Evolutionary conservation across 2,797 vertebrate species (phyloP).

Genomic region (Macropus fuliginosus): DNA sequence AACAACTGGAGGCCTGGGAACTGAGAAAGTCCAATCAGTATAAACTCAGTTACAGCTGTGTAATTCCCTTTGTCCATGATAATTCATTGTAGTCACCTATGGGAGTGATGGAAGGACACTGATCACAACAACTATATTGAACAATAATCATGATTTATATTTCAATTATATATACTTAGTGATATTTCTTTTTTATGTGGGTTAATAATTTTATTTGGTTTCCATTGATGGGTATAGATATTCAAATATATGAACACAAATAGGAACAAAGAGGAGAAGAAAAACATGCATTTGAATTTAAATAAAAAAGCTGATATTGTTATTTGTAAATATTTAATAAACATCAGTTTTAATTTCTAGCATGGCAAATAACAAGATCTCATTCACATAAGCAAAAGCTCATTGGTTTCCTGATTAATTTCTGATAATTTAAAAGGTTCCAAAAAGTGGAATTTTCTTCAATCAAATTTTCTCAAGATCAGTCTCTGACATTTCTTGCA

Average conservation of each 20-base stretch:
- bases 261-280: not conserved
- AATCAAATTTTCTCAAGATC: not conserved
- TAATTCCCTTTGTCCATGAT: conserved; percentile 46
- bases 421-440: not conserved
- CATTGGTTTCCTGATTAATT: not conserved
- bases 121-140: not conserved
- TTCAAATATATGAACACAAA: not conserved
- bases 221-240: not conserved
- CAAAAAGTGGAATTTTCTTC: not conserved
- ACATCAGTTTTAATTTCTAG: not conserved
- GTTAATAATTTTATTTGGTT: not conserved
- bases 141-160: not conserved
- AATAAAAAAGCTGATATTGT: not conserved
- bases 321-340: not conserved
- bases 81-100: not conserved
- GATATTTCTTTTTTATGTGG: not conserved
- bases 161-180: not conserved
- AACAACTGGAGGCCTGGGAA: conserved; percentile 46
- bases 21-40: conserved; percentile 61
- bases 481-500: not conserved
- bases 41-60: conserved; percentile 48
- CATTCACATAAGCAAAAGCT: not conserved
- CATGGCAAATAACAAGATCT: not conserved
- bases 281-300: not conserved
- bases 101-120: not conserved